A percentile compares a stretch with the other conserved stretches of the same genome.
These are phyloP conservation scores for Pogoniulus pusillus DNA, from an alignment of 2,797 vertebrate species.

Conservation along the genomic window DNA sequence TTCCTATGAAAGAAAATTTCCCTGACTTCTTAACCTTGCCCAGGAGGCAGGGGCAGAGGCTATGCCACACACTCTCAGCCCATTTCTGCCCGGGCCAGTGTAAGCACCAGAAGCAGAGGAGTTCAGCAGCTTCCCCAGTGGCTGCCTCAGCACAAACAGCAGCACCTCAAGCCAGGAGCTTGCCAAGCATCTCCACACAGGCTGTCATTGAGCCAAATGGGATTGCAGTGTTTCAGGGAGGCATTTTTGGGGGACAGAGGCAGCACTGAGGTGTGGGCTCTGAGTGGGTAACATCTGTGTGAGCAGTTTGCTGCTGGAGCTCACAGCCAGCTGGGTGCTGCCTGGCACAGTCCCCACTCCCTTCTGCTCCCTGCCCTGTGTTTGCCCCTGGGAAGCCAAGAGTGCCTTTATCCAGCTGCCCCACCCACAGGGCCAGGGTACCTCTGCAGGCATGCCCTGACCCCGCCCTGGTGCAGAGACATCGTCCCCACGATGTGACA, in stretches of 20 bases:
- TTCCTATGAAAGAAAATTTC: neutral
- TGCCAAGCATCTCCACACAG: neutral
- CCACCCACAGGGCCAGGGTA: neutral
- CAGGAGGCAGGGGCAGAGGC: neutral
- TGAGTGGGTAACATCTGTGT: accelerated
- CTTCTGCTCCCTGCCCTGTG: neutral
- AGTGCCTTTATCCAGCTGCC: neutral
- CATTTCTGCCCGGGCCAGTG: neutral
- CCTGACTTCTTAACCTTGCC: neutral
- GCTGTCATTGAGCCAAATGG: neutral
- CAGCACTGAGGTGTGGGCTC: neutral
- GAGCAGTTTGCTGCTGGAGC: neutral
- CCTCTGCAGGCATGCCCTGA: neutral
- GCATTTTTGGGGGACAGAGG: neutral
- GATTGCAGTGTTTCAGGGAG: neutral
- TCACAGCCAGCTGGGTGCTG: neutral
- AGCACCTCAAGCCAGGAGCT: neutral
- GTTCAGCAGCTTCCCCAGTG: neutral
- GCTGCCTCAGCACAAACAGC: neutral
- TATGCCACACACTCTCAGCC: neutral
- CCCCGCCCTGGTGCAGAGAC: neutral
- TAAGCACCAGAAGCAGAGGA: neutral
- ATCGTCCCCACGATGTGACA: neutral
- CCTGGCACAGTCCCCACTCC: neutral
- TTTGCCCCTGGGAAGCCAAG: neutral